Percentiles rank a stretch among this genome's conserved stretches.
phyloP scores from a whole-genome alignment of 2,888 invertebrate species.

The Cantharis flavilabris region DNA sequence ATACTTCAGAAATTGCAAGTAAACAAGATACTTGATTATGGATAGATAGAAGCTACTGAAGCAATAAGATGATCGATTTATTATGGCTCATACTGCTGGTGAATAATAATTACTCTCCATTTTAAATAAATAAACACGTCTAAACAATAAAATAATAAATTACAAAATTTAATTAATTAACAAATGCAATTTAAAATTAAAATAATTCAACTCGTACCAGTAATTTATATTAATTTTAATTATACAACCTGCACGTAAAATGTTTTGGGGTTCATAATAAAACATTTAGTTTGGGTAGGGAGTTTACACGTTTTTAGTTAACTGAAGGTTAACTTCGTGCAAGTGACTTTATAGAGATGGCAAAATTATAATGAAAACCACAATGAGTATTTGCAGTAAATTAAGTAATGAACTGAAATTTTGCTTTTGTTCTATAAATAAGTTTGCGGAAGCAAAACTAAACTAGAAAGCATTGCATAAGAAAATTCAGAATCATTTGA shows the following conservation, averaged over 20 bases:
- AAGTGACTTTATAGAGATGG: conserved; percentile 12
- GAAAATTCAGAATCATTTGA: background rate
- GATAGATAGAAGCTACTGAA: background rate
- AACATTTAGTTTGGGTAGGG: conserved; percentile 1
- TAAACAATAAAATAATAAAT: background rate
- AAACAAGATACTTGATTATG: background rate
- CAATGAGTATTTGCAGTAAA: conserved; percentile 19
- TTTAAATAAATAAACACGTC: background rate
- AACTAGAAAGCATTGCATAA: background rate
- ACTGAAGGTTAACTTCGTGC: conserved; percentile 11
- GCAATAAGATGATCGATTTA: background rate
- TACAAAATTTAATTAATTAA: background rate
- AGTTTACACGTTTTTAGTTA: conserved; percentile 7
- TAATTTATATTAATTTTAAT: conserved; percentile 7
- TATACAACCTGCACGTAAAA: conserved; percentile 7
- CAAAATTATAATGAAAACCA: conserved; percentile 23
- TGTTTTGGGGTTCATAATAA: conserved; percentile 5
- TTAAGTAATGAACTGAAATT: conserved; percentile 33
- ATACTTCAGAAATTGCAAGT: conserved; percentile 3
- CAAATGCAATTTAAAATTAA: background rate
- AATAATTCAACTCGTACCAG: background rate
- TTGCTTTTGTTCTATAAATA: conserved; percentile 33
- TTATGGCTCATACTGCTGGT: background rate
- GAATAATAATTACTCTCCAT: background rate
- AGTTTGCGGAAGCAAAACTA: conserved; percentile 29